Evolutionary conservation across 2,888 invertebrate species (phyloP).

Genomic region (Trissonchulus sp.): DNA sequence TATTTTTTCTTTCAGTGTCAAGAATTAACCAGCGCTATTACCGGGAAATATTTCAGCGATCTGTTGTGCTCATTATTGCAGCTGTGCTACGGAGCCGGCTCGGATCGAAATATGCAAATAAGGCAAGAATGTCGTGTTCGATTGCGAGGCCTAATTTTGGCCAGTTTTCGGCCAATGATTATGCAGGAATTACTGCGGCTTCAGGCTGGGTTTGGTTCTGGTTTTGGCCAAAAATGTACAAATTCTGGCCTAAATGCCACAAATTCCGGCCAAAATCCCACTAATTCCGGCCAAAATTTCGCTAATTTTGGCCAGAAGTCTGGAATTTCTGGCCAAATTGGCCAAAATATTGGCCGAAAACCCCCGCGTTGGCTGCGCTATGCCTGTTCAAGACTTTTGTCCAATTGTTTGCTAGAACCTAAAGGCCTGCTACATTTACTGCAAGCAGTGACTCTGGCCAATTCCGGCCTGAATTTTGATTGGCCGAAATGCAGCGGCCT

Average conservation of each 20-base stretch:
- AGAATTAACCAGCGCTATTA: too few species aligned
- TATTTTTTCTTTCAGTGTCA: too few species aligned
- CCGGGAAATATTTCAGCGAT: not conserved
- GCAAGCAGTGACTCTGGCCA: not conserved
- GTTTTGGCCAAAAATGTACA: not conserved
- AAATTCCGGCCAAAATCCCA: not conserved
- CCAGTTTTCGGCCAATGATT: not conserved
- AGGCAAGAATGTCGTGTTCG: not conserved
- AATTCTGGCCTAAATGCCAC: too few species aligned
- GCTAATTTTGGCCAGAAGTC: too few species aligned
- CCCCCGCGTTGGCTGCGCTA: not conserved
- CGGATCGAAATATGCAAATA: not conserved
- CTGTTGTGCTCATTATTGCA: not conserved
- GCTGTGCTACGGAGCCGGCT: not conserved
- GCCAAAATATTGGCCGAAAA: not conserved
- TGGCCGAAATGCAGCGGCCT: not conserved
- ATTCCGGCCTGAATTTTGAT: not conserved
- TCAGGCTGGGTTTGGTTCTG: too few species aligned
- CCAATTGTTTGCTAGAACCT: not conserved
- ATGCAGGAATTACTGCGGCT: not conserved
- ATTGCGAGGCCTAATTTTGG: not conserved
- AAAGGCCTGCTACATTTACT: not conserved
- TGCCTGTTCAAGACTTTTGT: not conserved
- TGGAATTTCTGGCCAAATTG: not conserved
- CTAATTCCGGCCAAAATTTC: too few species aligned